Percentiles rank a stretch among this genome's conserved stretches.
These are phyloP conservation scores for Engraulis encrasicolus DNA, from an alignment of 2,113 vertebrate species.

Conservation along the genomic window DNA sequence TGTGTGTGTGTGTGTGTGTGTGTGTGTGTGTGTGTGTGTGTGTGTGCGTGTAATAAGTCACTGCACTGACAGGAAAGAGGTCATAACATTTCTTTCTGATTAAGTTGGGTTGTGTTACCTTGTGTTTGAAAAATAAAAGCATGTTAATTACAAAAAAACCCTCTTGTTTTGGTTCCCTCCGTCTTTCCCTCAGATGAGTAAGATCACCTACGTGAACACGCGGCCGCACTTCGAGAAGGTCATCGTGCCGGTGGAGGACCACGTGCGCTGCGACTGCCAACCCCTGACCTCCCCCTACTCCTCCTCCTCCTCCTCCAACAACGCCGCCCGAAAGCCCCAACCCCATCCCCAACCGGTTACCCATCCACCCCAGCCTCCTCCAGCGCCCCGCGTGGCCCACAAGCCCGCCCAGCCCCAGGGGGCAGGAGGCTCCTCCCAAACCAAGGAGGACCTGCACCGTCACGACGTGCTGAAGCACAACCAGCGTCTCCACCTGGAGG, in stretches of 20 bases:
- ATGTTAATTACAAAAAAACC: too few relatives aligned
- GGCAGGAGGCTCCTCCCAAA: slow-evolving; percentile 58
- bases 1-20: too few relatives aligned
- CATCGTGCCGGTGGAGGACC: slow-evolving; percentile 89
- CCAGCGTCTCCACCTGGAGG: slow-evolving; percentile 67
- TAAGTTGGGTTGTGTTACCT: too few relatives aligned
- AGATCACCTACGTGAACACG: slow-evolving; percentile 82
- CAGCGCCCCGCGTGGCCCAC: slow-evolving; percentile 42
- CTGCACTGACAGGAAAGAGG: background rate
- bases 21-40: too few relatives aligned
- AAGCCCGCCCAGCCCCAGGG: slow-evolving; percentile 48
- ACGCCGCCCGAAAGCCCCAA: slow-evolving; percentile 24
- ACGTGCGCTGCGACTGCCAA: slow-evolving; percentile 87
- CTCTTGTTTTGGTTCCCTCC: background rate
- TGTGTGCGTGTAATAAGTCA: background rate
- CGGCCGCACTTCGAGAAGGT: slow-evolving; percentile 80
- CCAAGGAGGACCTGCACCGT: slow-evolving; percentile 75
- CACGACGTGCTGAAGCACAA: slow-evolving; percentile 75
- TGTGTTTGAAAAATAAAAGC: too few relatives aligned
- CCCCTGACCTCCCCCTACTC: slow-evolving; percentile 24
- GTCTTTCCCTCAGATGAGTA: slow-evolving; percentile 80
- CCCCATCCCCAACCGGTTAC: background rate
- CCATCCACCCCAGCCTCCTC: slow-evolving; percentile 24
- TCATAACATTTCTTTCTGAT: background rate
- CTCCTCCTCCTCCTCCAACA: slow-evolving; percentile 27